Conservation (phyloP, 2,797 vertebrate genomes). For the Poecilia wingei region DNA sequence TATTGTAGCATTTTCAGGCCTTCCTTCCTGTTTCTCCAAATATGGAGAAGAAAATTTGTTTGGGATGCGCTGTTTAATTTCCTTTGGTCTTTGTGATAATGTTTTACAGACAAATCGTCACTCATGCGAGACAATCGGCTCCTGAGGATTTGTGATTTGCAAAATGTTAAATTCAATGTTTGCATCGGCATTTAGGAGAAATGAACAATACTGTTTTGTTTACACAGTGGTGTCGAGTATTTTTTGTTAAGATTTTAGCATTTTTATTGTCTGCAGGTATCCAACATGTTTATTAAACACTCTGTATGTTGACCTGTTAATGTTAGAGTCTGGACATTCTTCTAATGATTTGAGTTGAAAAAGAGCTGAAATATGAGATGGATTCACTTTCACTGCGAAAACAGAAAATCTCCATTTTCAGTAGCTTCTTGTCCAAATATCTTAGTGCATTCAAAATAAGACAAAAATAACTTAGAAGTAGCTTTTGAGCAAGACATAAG, state of each 20-base stretch:
- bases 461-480: too few species aligned
- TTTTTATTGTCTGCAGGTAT: neutral
- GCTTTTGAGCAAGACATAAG: too few species aligned
- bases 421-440: too few species aligned
- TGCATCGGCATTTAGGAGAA: constrained; percentile 71
- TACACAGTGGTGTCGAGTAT: constrained; percentile 54
- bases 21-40: constrained; percentile 13
- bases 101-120: constrained; percentile 10
- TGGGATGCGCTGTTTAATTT: constrained; percentile 21
- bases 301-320: neutral
- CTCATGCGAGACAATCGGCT: constrained; percentile 27
- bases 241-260: constrained; percentile 5
- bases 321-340: neutral
- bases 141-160: constrained; percentile 18
- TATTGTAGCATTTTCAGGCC: constrained; percentile 11
- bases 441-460: too few species aligned
- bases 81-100: constrained; percentile 19
- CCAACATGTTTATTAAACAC: neutral
- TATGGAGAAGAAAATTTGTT: neutral
- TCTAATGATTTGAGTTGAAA: neutral
- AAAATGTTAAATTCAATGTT: constrained; percentile 50
- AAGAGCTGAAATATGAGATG: neutral
- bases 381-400: neutral
- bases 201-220: constrained; percentile 62
- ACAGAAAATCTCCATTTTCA: too few species aligned